Conservation (phyloP, 2,797 vertebrate species). For the Chaenodraco wilsoni region DNA sequence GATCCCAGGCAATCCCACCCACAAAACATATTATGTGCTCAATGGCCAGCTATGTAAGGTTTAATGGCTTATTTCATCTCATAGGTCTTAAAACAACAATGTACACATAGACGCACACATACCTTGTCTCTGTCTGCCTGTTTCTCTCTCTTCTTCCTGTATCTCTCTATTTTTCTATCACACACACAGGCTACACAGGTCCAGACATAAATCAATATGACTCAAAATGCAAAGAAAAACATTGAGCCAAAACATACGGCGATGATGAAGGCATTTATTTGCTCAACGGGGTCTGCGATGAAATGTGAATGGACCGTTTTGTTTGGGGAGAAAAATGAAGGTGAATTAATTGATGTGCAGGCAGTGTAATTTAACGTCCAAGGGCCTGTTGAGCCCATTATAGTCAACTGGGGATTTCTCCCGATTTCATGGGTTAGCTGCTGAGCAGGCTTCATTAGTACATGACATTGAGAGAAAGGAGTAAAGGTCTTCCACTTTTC, state of each 20-base stretch:
- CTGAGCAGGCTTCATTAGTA: constrained; percentile 48
- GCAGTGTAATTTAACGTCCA: constrained; percentile 68
- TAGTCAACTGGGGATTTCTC: constrained; percentile 46
- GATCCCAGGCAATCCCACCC: constrained; percentile 70
- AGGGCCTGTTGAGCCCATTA: constrained; percentile 56
- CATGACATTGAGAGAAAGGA: constrained; percentile 13
- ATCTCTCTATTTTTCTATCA: constrained; percentile 43
- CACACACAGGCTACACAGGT: constrained; percentile 24
- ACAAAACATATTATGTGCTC: constrained; percentile 66
- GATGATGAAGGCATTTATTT: constrained; percentile 77
- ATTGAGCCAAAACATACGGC: constrained; percentile 67
- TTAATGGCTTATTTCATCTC: constrained; percentile 63
- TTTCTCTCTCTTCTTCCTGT: constrained; percentile 15
- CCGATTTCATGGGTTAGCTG: constrained; percentile 40
- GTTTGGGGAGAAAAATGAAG: constrained; percentile 75
- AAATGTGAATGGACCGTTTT: constrained; percentile 72
- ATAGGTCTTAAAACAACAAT: constrained; percentile 45
- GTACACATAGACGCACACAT: constrained; percentile 34
- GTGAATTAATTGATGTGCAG: constrained; percentile 68
- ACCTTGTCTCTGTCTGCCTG: constrained; percentile 20
- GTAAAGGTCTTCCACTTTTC: constrained; percentile 30
- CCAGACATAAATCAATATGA: constrained; percentile 73
- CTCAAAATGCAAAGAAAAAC: constrained; percentile 74
- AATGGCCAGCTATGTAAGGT: constrained; percentile 59
- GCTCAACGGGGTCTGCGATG: constrained; percentile 58